Evolutionary conservation across 1,140 invertebrate genomes (phyloP).

Genomic region (Myzus persicae): DNA sequence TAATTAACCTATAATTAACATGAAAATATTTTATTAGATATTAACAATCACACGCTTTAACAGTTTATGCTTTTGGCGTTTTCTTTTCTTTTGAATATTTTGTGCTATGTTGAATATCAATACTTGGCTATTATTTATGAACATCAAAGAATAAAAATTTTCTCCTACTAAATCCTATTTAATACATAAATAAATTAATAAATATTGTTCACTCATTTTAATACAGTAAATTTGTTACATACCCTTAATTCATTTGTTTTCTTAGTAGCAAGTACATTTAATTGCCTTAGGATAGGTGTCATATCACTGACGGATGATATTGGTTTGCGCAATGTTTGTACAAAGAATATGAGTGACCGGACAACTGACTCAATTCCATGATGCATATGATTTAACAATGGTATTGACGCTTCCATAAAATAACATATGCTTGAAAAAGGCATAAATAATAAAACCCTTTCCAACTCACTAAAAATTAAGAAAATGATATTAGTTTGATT

Average conservation of each 20-base stretch:
- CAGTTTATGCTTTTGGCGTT: slow-evolving; percentile 14
- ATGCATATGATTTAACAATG: slow-evolving; percentile 72
- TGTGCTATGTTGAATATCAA: slow-evolving; percentile 33
- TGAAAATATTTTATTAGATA: slow-evolving; percentile 24
- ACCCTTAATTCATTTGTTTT: slow-evolving; percentile 73
- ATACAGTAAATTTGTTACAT: slow-evolving; percentile 62
- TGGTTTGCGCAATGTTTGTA: slow-evolving; percentile 86
- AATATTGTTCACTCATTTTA: slow-evolving; percentile 1
- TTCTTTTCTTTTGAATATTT: slow-evolving; percentile 36
- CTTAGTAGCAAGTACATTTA: slow-evolving; percentile 70
- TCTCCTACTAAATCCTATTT: slow-evolving; percentile 82
- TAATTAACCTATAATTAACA: too few relatives aligned
- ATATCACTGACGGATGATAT: slow-evolving; percentile 76
- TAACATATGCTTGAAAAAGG: slow-evolving; percentile 84
- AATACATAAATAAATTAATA: slow-evolving; percentile 62
- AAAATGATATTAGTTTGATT: slow-evolving; percentile 1
- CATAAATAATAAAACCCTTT: slow-evolving; percentile 85
- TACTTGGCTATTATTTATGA: slow-evolving; percentile 66
- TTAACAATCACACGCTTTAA: slow-evolving; percentile 14
- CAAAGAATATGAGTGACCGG: slow-evolving; percentile 79
- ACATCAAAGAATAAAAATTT: slow-evolving; percentile 84
- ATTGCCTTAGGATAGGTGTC: slow-evolving; percentile 74
- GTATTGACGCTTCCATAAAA: slow-evolving; percentile 77
- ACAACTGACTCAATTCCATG: slow-evolving; percentile 79
- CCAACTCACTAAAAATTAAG: slow-evolving; percentile 74